Conservation (phyloP, 2,113 vertebrate species). For the Pleuronectes platessa region DNA sequence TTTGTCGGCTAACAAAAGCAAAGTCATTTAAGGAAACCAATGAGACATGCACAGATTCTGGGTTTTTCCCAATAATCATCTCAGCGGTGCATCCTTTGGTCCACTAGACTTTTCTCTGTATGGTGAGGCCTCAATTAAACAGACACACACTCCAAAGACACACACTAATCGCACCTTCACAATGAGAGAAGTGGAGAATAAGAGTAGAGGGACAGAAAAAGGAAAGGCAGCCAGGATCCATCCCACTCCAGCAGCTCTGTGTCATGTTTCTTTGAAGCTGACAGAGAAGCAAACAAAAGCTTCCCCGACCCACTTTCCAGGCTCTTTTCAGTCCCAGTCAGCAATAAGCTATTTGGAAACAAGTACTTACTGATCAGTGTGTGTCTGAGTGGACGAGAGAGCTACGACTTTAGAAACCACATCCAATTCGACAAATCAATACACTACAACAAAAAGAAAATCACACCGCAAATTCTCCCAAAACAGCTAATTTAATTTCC, state of each 20-base stretch:
- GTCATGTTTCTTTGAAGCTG: slow-evolving; percentile 24
- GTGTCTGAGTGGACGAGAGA: not conserved
- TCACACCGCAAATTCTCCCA: not conserved
- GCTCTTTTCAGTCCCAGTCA: not conserved
- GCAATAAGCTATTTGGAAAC: slow-evolving; percentile 1
- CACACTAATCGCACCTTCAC: not conserved
- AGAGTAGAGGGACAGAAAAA: not conserved
- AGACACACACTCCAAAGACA: not conserved
- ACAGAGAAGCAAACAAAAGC: slow-evolving; percentile 25
- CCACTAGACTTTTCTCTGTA: not conserved
- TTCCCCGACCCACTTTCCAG: not conserved
- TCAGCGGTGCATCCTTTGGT: not conserved
- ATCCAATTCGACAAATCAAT: not conserved
- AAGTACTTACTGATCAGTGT: not conserved
- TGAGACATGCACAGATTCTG: not conserved
- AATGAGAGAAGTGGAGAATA: slow-evolving; percentile 16
- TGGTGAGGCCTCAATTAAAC: not conserved
- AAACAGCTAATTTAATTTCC: not conserved
- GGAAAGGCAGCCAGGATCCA: slow-evolving; percentile 12
- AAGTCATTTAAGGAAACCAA: not conserved
- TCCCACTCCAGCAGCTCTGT: slow-evolving; percentile 30
- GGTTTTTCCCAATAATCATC: not conserved
- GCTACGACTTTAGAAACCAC: not conserved
- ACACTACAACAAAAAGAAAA: not conserved
- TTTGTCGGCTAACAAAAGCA: too few species aligned